These are phyloP conservation scores for Propsilocerus akamusi DNA, from an alignment of 1,140 invertebrate genomes.

Conservation along the genomic window DNA sequence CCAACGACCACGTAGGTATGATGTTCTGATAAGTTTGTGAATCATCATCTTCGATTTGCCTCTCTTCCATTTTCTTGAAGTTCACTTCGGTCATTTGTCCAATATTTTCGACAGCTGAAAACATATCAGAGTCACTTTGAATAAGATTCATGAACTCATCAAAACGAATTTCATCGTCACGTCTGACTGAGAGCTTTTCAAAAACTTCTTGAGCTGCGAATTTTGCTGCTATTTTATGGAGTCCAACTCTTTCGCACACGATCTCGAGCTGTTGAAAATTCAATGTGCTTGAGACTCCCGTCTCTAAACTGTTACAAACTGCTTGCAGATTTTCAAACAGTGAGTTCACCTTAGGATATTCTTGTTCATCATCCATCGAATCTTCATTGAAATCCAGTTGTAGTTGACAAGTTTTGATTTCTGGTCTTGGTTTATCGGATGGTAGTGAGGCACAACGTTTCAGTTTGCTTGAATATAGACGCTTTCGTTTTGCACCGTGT, in stretches of 20 bases:
- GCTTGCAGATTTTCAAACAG: slow-evolving; percentile 23
- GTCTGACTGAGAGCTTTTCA: slow-evolving; percentile 39
- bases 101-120: slow-evolving; percentile 1
- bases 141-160: slow-evolving; percentile 44
- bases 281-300: slow-evolving; percentile 38
- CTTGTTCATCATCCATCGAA: background rate
- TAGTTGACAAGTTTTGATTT: background rate
- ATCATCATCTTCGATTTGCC: background rate
- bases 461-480: slow-evolving; percentile 24
- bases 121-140: slow-evolving; percentile 24
- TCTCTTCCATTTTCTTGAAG: background rate
- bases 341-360: background rate
- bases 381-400: background rate
- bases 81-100: background rate
- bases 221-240: slow-evolving; percentile 32
- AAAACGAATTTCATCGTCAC: slow-evolving; percentile 44
- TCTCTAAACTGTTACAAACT: slow-evolving; percentile 37
- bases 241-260: slow-evolving; percentile 42
- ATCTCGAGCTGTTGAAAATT: slow-evolving; percentile 33
- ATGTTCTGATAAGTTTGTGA: slow-evolving; percentile 3
- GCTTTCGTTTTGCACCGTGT: slow-evolving; percentile 22
- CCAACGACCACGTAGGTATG: slow-evolving; percentile 4
- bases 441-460: slow-evolving; percentile 30
- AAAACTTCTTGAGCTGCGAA: slow-evolving; percentile 44
- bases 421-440: slow-evolving; percentile 12